Conservation (phyloP, 2,113 vertebrate species). For the Toxostoma redivivum region DNA sequence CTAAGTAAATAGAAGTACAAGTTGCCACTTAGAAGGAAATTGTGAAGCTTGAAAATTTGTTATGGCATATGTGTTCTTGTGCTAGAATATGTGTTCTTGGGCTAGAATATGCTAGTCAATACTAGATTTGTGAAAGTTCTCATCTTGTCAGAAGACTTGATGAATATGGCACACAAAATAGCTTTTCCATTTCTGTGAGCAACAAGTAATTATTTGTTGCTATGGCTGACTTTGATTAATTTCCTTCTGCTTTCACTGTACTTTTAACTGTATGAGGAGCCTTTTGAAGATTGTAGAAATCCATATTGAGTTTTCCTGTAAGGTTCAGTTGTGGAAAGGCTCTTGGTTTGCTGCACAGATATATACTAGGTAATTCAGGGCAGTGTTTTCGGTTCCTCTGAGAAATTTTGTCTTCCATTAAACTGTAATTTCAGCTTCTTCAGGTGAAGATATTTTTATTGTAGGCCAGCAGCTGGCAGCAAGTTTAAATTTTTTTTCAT, state of each 20-base stretch:
- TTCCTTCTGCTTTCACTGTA: not conserved
- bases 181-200: not conserved
- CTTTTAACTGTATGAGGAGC: not conserved
- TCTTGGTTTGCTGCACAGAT: not conserved
- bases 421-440: not conserved
- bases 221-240: slow-evolving; percentile 27
- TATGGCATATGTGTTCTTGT: not conserved
- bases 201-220: slow-evolving; percentile 1
- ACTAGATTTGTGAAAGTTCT: not conserved
- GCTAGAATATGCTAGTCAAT: not conserved
- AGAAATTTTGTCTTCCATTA: not conserved
- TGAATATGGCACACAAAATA: not conserved
- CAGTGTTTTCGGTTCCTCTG: not conserved
- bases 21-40: not conserved
- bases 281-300: not conserved
- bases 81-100: not conserved
- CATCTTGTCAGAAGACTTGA: slow-evolving; percentile 6
- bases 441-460: not conserved
- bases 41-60: not conserved
- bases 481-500: not conserved
- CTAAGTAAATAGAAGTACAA: not conserved
- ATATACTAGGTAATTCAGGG: not conserved
- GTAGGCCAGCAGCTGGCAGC: not conserved
- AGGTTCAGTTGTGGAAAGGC: not conserved
- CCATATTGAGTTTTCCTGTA: not conserved